phyloP scores from a whole-genome alignment of 2,113 vertebrate species.

The Haplochromis burtoni region DNA sequence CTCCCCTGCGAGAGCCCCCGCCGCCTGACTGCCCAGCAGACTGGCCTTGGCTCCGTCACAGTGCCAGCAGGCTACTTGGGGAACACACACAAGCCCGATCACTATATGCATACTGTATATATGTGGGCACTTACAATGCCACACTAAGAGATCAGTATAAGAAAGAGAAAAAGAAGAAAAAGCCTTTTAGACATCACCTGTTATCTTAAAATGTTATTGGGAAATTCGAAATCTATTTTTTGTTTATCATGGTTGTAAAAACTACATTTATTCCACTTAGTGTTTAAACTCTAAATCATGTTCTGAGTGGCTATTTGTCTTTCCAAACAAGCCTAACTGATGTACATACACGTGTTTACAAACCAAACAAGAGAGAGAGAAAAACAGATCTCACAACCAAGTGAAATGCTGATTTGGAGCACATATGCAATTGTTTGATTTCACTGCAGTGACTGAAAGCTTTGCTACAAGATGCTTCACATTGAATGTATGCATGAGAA shows the following conservation, averaged over 20 bases:
- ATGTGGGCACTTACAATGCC: not conserved
- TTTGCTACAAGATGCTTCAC: not conserved
- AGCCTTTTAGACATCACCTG: not conserved
- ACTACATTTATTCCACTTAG: not conserved
- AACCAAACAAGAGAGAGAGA: not conserved
- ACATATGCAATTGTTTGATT: not conserved
- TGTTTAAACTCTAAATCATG: not conserved
- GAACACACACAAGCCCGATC: not conserved
- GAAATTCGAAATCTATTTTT: not conserved
- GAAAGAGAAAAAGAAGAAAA: not conserved
- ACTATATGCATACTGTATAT: not conserved
- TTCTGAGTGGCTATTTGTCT: not conserved
- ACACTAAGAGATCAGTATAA: not conserved
- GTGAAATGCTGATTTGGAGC: not conserved
- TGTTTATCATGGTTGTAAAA: not conserved
- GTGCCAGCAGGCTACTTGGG: not conserved
- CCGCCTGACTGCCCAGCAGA: not conserved
- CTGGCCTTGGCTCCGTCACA: slow-evolving; percentile 19
- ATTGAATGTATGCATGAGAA: not conserved
- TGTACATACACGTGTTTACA: not conserved
- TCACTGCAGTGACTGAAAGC: accelerated
- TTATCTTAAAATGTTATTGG: not conserved
- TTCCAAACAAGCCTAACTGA: not conserved
- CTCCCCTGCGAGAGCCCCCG: not conserved
- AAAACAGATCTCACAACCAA: not conserved